Conservation (phyloP, 30 jellyfish, hydroid and myxozoan species). For the Hydractinia echinata region DNA sequence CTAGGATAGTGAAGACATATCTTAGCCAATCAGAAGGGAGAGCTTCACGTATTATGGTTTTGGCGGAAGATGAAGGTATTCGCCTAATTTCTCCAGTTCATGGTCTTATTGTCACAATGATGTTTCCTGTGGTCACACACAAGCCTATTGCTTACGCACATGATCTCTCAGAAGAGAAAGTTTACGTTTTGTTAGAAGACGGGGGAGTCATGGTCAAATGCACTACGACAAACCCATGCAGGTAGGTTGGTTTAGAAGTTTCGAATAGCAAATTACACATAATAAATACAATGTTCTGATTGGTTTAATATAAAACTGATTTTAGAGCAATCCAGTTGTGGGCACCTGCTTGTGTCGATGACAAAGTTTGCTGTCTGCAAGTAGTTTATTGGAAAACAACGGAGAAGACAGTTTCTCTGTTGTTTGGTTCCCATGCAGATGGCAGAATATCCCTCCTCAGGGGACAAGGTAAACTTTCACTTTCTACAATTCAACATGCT, state of each 20-base stretch:
- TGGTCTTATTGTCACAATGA: conserved; percentile 64
- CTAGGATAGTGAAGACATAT: conserved; percentile 32
- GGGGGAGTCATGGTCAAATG: conserved; percentile 72
- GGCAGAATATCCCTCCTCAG: conserved; percentile 53
- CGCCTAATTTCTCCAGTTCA: conserved; percentile 88
- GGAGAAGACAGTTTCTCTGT: conserved; percentile 21
- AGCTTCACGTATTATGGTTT: conserved; percentile 50
- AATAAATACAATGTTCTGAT: no score
- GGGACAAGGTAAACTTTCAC: conserved; percentile 46
- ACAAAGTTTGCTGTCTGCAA: conserved; percentile 41
- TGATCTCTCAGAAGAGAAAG: conserved; percentile 39
- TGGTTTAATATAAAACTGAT: not conserved
- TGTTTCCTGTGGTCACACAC: conserved; percentile 65
- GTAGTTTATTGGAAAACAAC: conserved; percentile 22
- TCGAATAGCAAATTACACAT: no score
- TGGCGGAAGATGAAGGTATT: conserved; percentile 80
- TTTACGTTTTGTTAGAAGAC: conserved; percentile 42
- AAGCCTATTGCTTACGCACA: conserved; percentile 37
- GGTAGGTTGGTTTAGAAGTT: conserved; percentile 33
- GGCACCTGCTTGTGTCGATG: conserved; percentile 34
- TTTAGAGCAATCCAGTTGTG: conserved; percentile 54
- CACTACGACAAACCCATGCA: conserved; percentile 82
- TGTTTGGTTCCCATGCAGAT: conserved; percentile 60
- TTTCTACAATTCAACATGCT: not conserved
- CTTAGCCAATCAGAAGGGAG: conserved; percentile 22